Conservation (phyloP, 2,797 vertebrate species). For the Pseudopleuronectes americanus region DNA sequence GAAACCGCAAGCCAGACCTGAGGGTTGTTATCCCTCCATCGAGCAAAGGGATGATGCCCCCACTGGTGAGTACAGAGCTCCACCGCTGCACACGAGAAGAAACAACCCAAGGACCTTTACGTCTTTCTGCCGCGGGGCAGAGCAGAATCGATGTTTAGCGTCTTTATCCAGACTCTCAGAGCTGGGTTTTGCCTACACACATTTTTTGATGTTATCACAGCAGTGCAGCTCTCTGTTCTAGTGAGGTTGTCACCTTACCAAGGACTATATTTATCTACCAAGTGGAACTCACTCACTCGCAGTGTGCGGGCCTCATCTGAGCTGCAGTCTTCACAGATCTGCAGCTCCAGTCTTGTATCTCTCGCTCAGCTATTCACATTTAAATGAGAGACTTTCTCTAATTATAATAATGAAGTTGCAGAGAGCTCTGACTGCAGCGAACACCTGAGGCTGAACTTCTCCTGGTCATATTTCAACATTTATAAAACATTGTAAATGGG, state of each 20-base stretch:
- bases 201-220: slow-evolving; percentile 38
- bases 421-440: slow-evolving; percentile 63
- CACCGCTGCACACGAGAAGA: slow-evolving; percentile 52
- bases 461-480: slow-evolving; percentile 65
- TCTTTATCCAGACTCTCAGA: slow-evolving; percentile 30
- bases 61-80: slow-evolving; percentile 89
- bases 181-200: slow-evolving; percentile 39
- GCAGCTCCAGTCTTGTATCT: slow-evolving; percentile 65
- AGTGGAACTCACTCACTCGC: slow-evolving; percentile 24
- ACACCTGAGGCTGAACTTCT: slow-evolving; percentile 69
- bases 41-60: slow-evolving; percentile 99
- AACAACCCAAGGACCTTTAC: slow-evolving; percentile 40
- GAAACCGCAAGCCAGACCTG: slow-evolving; percentile 95
- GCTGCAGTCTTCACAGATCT: slow-evolving; percentile 40
- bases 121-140: slow-evolving; percentile 54
- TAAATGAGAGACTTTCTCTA: slow-evolving; percentile 69
- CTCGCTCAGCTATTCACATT: slow-evolving; percentile 73
- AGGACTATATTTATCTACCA: slow-evolving; percentile 35
- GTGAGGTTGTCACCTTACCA: slow-evolving; percentile 39
- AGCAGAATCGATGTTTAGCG: slow-evolving; percentile 33
- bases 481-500: slow-evolving; percentile 27
- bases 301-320: slow-evolving; percentile 18
- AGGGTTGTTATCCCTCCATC: slow-evolving; percentile 97
- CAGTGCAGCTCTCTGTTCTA: slow-evolving; percentile 12
- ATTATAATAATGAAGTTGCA: slow-evolving; percentile 75